A percentile compares a stretch with the other conserved stretches of the same genome.
These are phyloP conservation scores for Epinephelus lanceolatus DNA, from an alignment of 2,113 vertebrate genomes.

Conservation along the genomic window DNA sequence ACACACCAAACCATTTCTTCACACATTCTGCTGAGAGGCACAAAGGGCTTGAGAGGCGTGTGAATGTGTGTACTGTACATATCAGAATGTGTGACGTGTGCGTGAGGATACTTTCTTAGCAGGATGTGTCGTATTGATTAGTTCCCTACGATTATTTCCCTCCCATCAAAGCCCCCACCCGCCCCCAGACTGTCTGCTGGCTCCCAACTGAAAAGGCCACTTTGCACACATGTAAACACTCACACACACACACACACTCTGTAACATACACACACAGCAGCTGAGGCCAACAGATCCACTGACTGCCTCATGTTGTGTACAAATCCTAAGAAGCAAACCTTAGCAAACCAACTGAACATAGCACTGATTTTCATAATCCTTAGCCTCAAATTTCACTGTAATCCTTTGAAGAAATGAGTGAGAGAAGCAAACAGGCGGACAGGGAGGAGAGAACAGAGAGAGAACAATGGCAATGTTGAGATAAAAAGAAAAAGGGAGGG, in stretches of 20 bases:
- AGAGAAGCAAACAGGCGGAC: slow-evolving; percentile 34
- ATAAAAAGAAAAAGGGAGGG: neutral
- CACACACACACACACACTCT: slow-evolving; percentile 15
- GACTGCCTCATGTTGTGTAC: slow-evolving; percentile 56
- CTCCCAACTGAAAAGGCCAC: slow-evolving; percentile 67
- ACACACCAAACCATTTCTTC: slow-evolving; percentile 35
- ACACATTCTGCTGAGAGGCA: slow-evolving; percentile 47
- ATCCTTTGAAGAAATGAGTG: slow-evolving; percentile 69
- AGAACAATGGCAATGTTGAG: neutral
- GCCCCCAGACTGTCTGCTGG: slow-evolving; percentile 67
- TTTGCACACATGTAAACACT: slow-evolving; percentile 61
- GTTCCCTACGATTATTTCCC: slow-evolving; percentile 71
- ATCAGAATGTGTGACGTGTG: slow-evolving; percentile 34
- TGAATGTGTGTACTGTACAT: slow-evolving; percentile 39
- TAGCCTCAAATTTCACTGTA: slow-evolving; percentile 76
- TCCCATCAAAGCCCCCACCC: slow-evolving; percentile 69
- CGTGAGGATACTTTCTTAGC: slow-evolving; percentile 65
- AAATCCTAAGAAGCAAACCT: slow-evolving; percentile 68
- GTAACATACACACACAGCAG: slow-evolving; percentile 29
- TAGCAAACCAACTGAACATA: slow-evolving; percentile 67
- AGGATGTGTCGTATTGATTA: slow-evolving; percentile 85
- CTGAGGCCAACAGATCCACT: slow-evolving; percentile 46
- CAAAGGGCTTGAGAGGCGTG: slow-evolving; percentile 35
- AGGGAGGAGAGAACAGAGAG: neutral
- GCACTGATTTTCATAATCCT: slow-evolving; percentile 81